Evolutionary conservation across 2,888 invertebrate genomes (phyloP).

Genomic region (Globia sparganii): DNA sequence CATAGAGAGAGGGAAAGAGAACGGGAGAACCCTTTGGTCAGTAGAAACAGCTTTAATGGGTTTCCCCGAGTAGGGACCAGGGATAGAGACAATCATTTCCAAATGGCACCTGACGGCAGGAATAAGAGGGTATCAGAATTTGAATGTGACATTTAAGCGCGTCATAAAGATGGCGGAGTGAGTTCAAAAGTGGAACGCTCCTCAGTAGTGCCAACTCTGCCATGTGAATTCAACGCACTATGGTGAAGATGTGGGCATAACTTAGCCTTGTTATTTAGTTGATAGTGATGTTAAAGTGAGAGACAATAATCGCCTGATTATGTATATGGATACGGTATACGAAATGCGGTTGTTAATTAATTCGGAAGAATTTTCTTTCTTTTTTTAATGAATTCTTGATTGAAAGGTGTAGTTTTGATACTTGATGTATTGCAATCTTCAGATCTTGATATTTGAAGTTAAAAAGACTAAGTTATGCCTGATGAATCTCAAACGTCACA

Average conservation of each 20-base stretch:
- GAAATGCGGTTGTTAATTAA: conserved; percentile 26
- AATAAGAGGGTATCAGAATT: conserved; percentile 91
- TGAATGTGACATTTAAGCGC: conserved; percentile 90
- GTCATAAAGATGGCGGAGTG: conserved; percentile 18
- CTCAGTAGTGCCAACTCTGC: conserved; percentile 4
- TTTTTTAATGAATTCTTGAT: conserved; percentile 23
- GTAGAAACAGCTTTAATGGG: conserved; percentile 88
- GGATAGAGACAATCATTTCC: conserved; percentile 85
- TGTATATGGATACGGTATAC: conserved; percentile 35
- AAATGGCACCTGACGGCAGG: conserved; percentile 86
- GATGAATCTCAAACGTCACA: conserved; percentile 25
- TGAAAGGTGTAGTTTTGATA: conserved; percentile 14
- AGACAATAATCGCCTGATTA: conserved; percentile 32
- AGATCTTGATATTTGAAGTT: conserved; percentile 16
- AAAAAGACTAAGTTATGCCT: conserved; percentile 50
- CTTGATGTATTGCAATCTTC: conserved; percentile 7
- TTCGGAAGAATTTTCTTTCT: conserved; percentile 12
- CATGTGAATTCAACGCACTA: background rate
- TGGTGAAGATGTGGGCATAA: conserved; percentile 48
- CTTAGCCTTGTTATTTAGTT: conserved; percentile 58
- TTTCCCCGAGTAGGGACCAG: conserved; percentile 86
- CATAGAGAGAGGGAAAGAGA: conserved; percentile 84
- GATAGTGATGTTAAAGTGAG: conserved; percentile 27
- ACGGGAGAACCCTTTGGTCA: conserved; percentile 85
- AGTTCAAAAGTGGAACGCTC: conserved; percentile 15